A percentile compares a stretch with the other conserved stretches of the same genome.
Conservation (phyloP, 2,113 vertebrate genomes). For the Sigmodon hispidus region DNA sequence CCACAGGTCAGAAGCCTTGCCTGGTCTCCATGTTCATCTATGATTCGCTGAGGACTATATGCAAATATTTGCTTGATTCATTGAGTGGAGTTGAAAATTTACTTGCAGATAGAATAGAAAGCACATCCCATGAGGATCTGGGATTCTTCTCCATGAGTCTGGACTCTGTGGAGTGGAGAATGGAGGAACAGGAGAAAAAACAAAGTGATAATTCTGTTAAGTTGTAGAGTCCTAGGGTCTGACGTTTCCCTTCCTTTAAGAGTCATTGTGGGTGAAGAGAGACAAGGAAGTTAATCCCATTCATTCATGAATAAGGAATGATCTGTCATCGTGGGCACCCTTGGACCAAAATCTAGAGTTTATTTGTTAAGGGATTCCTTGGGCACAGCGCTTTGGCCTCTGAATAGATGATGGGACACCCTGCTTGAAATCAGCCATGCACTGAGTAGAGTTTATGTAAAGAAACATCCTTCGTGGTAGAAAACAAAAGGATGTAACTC, state of each 20-base stretch:
- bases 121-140: background rate
- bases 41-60: background rate
- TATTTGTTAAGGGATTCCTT: background rate
- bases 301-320: constrained; percentile 57
- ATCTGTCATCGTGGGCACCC: constrained; percentile 21
- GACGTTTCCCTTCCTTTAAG: background rate
- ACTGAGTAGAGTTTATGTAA: constrained; percentile 33
- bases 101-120: background rate
- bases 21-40: background rate
- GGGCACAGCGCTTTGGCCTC: background rate
- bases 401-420: background rate
- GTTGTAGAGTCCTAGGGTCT: background rate
- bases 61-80: background rate
- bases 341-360: background rate
- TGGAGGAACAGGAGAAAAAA: background rate
- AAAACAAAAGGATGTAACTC: constrained; percentile 21
- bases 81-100: constrained; percentile 19
- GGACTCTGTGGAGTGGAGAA: background rate
- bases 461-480: background rate
- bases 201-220: background rate
- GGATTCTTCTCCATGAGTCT: background rate
- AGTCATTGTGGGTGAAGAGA: constrained; percentile 10
- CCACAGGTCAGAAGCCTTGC: background rate
- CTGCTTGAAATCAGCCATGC: background rate
- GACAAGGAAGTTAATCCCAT: background rate